A percentile compares a stretch with the other conserved stretches of the same genome.
These are phyloP conservation scores for Pyrochroa serraticornis DNA, from an alignment of 2,888 invertebrate genomes.

Conservation along the genomic window DNA sequence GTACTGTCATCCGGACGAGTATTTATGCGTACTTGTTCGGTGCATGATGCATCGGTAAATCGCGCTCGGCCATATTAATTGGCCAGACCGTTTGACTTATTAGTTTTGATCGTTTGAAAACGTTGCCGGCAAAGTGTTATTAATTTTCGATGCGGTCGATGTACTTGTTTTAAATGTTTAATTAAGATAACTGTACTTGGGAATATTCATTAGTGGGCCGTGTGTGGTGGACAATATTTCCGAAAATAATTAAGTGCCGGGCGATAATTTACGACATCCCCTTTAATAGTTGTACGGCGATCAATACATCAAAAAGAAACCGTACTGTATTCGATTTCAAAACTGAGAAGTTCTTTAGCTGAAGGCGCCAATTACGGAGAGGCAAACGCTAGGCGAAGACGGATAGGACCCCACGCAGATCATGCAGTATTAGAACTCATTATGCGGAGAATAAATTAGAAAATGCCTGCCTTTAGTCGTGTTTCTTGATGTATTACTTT, in stretches of 20 bases:
- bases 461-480: constrained; percentile 46
- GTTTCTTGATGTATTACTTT: constrained; percentile 43
- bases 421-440: constrained; percentile 50
- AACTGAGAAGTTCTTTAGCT: constrained; percentile 37
- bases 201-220: not conserved
- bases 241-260: constrained; percentile 19
- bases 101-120: constrained; percentile 6
- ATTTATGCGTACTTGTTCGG: constrained; percentile 27
- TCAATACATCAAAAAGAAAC: constrained; percentile 20
- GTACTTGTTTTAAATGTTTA: constrained; percentile 7
- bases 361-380: constrained; percentile 44
- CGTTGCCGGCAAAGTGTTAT: not conserved
- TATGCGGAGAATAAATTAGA: constrained; percentile 51
- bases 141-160: not conserved
- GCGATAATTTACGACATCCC: constrained; percentile 17
- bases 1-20: constrained; percentile 23
- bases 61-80: constrained; percentile 28
- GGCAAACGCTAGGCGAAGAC: constrained; percentile 35
- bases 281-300: constrained; percentile 18
- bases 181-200: constrained; percentile 18
- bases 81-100: constrained; percentile 16
- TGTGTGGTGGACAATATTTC: not conserved
- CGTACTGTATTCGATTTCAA: constrained; percentile 25
- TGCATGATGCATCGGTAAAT: constrained; percentile 24
- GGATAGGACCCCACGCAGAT: constrained; percentile 48